Conservation (phyloP, 2,797 vertebrate genomes). For the Semotilus atromaculatus region DNA sequence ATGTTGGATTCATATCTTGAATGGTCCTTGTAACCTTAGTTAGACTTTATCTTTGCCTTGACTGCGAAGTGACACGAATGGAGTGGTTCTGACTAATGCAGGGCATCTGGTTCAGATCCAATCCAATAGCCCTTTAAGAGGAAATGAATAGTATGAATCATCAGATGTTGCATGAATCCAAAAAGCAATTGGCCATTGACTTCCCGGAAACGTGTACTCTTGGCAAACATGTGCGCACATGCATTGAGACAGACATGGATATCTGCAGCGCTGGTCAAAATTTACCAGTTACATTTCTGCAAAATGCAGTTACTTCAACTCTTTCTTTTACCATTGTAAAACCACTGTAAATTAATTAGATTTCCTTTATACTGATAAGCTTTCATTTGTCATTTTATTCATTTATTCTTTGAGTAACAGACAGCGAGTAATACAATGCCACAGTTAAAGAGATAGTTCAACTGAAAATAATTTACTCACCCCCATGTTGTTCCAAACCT, state of each 20-base stretch:
- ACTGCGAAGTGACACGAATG: neutral
- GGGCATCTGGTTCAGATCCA: conserved; percentile 34
- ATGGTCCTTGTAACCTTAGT: neutral
- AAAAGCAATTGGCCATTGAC: conserved; percentile 22
- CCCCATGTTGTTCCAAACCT: neutral
- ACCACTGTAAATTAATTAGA: neutral
- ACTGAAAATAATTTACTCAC: neutral
- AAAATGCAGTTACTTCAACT: neutral
- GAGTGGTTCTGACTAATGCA: conserved; percentile 28
- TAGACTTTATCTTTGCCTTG: neutral
- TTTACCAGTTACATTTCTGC: neutral
- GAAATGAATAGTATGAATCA: conserved; percentile 38
- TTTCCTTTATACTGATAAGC: neutral
- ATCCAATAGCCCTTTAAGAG: neutral
- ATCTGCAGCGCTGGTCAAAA: neutral
- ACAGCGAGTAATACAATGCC: neutral
- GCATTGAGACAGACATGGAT: neutral
- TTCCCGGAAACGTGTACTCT: conserved; percentile 21
- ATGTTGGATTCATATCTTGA: neutral
- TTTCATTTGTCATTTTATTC: neutral
- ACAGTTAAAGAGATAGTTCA: neutral
- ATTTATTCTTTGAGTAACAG: neutral
- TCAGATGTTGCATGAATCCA: conserved; percentile 8
- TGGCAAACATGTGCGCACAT: too few species aligned
- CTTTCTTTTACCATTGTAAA: neutral